These are phyloP conservation scores for Eilema sororculum DNA, from an alignment of 2,888 invertebrate species.

Conservation along the genomic window DNA sequence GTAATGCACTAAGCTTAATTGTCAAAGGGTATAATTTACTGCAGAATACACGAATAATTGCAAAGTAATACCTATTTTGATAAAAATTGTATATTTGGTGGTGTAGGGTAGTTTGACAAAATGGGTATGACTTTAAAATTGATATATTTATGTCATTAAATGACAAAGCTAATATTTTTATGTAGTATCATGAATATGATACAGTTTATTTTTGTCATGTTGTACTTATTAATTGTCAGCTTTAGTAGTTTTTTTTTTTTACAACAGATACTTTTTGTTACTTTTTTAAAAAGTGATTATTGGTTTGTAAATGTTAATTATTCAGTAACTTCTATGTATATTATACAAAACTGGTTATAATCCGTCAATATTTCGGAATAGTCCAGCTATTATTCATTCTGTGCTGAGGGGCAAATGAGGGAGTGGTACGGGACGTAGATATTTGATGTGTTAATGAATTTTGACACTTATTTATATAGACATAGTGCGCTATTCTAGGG, in stretches of 20 bases:
- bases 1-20: background rate
- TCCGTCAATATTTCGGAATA: too few species aligned
- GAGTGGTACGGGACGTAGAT: too few species aligned
- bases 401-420: too few species aligned
- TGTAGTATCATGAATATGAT: background rate
- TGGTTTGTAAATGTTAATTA: background rate
- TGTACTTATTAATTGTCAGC: background rate
- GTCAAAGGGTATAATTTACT: background rate
- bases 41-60: constrained; percentile 3
- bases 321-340: background rate
- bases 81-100: background rate
- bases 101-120: background rate
- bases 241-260: background rate
- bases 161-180: background rate
- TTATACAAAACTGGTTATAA: too few species aligned
- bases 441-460: too few species aligned
- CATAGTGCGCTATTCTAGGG: too few species aligned
- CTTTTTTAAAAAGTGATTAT: background rate
- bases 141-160: background rate
- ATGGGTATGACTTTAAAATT: background rate
- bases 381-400: too few species aligned
- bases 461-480: too few species aligned
- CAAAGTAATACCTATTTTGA: background rate
- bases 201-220: background rate
- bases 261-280: background rate